These are phyloP conservation scores for Merops nubicus DNA, from an alignment of 2,113 vertebrate species.

Conservation along the genomic window DNA sequence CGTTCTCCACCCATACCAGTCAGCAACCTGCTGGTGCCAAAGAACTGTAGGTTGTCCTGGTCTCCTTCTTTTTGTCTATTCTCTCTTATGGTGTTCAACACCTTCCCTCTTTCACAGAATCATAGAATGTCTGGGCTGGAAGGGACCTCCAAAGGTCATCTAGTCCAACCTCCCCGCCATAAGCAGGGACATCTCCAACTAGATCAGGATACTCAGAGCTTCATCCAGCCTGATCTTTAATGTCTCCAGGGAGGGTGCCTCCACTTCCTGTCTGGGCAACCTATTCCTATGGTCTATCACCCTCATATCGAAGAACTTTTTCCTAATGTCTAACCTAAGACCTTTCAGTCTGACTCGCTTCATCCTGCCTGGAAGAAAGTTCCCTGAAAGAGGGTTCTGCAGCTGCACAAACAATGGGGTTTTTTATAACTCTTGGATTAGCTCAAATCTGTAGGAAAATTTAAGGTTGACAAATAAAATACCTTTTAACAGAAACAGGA, in stretches of 20 bases:
- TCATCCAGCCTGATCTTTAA: too few species aligned
- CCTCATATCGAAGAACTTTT: too few species aligned
- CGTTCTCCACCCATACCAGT: neutral
- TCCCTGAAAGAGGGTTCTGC: neutral
- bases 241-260: too few species aligned
- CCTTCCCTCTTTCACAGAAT: neutral
- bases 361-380: neutral
- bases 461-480: neutral
- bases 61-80: too few species aligned
- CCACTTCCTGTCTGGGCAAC: too few species aligned
- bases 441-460: neutral
- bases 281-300: too few species aligned
- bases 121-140: too few species aligned
- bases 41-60: neutral
- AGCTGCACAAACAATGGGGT: neutral
- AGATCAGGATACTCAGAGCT: too few species aligned
- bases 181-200: too few species aligned
- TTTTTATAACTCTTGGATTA: neutral
- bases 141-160: too few species aligned
- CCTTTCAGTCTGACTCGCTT: neutral
- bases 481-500: neutral
- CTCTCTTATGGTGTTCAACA: neutral
- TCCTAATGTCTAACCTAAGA: too few species aligned
- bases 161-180: too few species aligned
- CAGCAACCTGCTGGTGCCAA: neutral